Evolutionary conservation across 2,797 vertebrate species (phyloP).

Genomic region (Anisognathus igniventris): DNA sequence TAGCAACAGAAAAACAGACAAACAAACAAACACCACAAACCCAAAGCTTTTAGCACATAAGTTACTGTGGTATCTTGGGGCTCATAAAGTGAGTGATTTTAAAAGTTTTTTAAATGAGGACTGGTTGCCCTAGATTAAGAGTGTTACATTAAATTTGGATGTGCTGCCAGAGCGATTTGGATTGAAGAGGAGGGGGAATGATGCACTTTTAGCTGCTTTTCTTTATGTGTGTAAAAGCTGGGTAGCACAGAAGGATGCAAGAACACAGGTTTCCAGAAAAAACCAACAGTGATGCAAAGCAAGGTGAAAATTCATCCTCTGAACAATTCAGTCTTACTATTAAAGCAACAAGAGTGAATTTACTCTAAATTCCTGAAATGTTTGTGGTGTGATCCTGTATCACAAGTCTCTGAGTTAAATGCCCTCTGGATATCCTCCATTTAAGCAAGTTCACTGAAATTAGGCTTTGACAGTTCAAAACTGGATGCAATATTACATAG

Average conservation of each 20-base stretch:
- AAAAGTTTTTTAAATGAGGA: not conserved
- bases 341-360: not conserved
- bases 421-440: not conserved
- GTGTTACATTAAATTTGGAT: not conserved
- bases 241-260: not conserved
- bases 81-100: not conserved
- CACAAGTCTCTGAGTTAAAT: not conserved
- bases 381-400: not conserved
- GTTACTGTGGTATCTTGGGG: not conserved
- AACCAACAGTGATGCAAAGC: not conserved
- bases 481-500: not conserved
- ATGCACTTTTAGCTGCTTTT: not conserved
- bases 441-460: not conserved
- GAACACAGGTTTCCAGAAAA: not conserved
- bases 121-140: not conserved
- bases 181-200: not conserved
- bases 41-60: not conserved
- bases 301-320: not conserved
- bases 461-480: not conserved
- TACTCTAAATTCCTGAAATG: not conserved
- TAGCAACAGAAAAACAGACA: not conserved
- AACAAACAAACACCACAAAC: not conserved
- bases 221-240: not conserved
- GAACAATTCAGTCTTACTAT: not conserved
- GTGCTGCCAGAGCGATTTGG: not conserved